These are phyloP conservation scores for Microplitis mediator DNA, from an alignment of 1,140 invertebrate species.

Conservation along the genomic window DNA sequence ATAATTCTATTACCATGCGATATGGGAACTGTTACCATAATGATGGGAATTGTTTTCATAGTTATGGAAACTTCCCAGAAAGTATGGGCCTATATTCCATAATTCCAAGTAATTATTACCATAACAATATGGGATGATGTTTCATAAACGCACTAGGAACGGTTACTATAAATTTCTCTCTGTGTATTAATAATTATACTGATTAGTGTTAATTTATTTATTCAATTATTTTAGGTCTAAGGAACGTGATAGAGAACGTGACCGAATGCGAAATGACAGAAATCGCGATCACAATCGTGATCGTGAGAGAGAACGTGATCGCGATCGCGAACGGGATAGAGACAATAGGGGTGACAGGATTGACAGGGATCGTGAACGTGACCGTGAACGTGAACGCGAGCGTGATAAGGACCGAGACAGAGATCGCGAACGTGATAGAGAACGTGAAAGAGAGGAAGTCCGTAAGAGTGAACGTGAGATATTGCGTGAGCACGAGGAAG, in stretches of 20 bases:
- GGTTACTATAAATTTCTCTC: no score
- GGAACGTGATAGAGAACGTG: conserved; percentile 61
- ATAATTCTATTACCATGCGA: no score
- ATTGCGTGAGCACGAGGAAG: conserved; percentile 82
- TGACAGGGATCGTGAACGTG: conserved; percentile 44
- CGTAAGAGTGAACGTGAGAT: conserved; percentile 68
- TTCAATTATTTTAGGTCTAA: conserved; percentile 42
- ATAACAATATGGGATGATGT: no score
- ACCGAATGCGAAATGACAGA: conserved; percentile 51
- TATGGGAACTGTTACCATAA: no score
- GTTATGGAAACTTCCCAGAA: no score
- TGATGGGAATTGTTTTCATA: no score
- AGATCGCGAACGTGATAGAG: conserved; percentile 51
- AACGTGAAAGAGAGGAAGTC: conserved; percentile 60
- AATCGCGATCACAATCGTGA: conserved; percentile 59
- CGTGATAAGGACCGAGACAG: conserved; percentile 43
- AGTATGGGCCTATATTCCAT: no score
- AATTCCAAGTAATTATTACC: no score
- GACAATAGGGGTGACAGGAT: conserved; percentile 37
- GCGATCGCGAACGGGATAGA: conserved; percentile 49
- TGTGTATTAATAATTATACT: neutral
- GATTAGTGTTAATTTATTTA: no score
- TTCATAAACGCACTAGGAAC: no score
- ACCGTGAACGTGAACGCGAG: conserved; percentile 38
- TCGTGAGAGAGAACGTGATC: conserved; percentile 48